Conservation (phyloP, 2,888 invertebrate genomes). For the Diarsia rubi region DNA sequence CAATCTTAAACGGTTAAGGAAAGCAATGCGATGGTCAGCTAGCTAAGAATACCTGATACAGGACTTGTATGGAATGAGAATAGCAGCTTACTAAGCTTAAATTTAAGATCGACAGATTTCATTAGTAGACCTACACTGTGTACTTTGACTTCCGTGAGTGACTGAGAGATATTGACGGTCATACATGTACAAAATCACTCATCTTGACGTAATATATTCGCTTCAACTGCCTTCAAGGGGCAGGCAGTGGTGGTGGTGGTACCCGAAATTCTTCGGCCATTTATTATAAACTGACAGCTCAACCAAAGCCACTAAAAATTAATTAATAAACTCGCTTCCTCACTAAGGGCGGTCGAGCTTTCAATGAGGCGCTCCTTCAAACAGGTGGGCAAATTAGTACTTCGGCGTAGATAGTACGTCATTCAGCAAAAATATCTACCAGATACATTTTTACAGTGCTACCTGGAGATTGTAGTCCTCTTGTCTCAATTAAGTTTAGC, state of each 20-base stretch:
- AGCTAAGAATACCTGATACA: conserved; percentile 1
- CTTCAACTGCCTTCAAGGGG: not conserved
- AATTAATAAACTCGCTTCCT: not conserved
- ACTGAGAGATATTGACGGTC: not conserved
- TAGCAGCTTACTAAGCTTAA: conserved; percentile 10
- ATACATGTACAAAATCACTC: no score
- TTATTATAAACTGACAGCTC: no score
- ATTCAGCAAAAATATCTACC: not conserved
- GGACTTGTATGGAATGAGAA: conserved; percentile 5
- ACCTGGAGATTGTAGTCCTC: not conserved
- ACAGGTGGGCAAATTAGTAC: not conserved
- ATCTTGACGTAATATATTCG: no score
- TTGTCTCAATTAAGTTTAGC: not conserved
- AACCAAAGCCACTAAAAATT: no score
- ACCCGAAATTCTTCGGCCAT: not conserved
- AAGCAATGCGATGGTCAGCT: conserved; percentile 17
- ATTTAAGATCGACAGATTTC: conserved; percentile 2
- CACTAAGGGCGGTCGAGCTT: not conserved
- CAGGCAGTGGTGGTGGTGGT: not conserved
- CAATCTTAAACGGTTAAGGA: conserved; percentile 4
- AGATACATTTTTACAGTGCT: not conserved
- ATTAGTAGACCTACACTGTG: not conserved
- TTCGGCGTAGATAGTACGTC: not conserved
- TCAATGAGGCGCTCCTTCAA: not conserved
- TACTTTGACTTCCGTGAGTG: not conserved